Evolutionary conservation across 2,797 vertebrate species (phyloP), one percentile per base, ranked within the genome.

Genomic region (Remorina albescens): DNA sequence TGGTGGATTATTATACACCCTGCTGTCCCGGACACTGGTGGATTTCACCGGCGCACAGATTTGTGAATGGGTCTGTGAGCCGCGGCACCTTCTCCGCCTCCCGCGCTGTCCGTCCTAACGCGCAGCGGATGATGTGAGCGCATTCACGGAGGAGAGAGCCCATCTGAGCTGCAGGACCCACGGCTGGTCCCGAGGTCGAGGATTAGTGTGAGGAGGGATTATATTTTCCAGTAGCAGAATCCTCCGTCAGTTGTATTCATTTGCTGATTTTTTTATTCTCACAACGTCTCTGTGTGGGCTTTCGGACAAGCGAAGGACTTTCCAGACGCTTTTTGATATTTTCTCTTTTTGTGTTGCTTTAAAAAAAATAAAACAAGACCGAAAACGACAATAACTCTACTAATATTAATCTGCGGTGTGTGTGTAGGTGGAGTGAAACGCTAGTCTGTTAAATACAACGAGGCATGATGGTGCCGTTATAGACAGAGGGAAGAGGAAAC

Each of bases 121-220:
- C n/a, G n/a, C 66, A 30, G 30, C n/a, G 30, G 30, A 30, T 30
- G 30, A 30, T 50, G 53, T 34, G 32, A 8, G 9, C 5, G 32
- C 32, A 30, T 6, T 3, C 30, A 6, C 3, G 0, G 23, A 37
- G 74, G 55, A 50, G 67, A 69, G 47, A 69, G 34, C 16, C 6
- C 74, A 18, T 19, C 62, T 6, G 71, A 0, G 77, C 59, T 58
- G 80, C 9, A 9, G 32, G 7, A 8, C 32, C 32, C 32, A 67
- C 42, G 73, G 57, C 75, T 67, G 78, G 60, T 59, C 54, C 60
- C 49, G 71, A 69, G 67, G 69, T 81, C 34, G 75, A 74, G 91
- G 91, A 92, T 93, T 91, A 92, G 74, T 67, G 75, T 44, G 78
- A 32, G 67, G 61, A 28, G 51, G 88, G 91, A 91, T 93, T 91